Base-by-base conservation (phyloP, 2,113 vertebrate genomes). In the Hippocampus comes region DNA sequence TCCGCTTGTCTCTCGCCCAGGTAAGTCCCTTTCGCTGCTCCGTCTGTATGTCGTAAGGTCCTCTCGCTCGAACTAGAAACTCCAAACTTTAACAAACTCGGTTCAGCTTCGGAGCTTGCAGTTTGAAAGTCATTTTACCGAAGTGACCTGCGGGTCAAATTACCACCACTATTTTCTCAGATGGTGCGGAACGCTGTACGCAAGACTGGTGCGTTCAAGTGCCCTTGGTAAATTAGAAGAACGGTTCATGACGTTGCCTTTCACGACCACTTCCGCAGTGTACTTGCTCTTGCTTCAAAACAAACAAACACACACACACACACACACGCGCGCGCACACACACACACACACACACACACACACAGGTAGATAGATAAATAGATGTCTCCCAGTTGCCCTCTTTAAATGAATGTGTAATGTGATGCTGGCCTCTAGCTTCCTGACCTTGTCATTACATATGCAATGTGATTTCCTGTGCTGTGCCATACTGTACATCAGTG, bases 191-290 rank as follows among this genome's bases (percentile, higher is more conserved):
- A 25, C 46, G 25, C 38, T 49, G 27, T 51, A 71, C 42, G 4
- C 11, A 4, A 0, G 2, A 34, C 6, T 30, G 88, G 42, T 15
- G 84, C 81, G 49, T 88, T 88, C 75, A 84, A 0, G 46, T 48
- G 43, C 48, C 10, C 2, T 57, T 76, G 56, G 83, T 53, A 74
- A 81, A 48, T 43, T 23, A 14, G 21, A 4, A 11, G 1, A 43
- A 2, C n/a, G 1, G 11, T 43, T 14, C 5, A 9, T 66, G 64
- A 66, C 64, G 23, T n/a, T 25, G 41, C n/a, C 30, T 21, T 21
- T 64, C 38, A 42, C 27, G 5, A 42, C 18, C 42, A 65, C 63
- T 65, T 65, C 41, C 63, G 63, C 41, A 9, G 14, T 65, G 11
- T 65, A 43, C n/a, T 38, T 38, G 34, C 34, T 38, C 34, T 38